Conservation (phyloP, 2,888 invertebrate genomes). For the Drosophila prolongata region DNA sequence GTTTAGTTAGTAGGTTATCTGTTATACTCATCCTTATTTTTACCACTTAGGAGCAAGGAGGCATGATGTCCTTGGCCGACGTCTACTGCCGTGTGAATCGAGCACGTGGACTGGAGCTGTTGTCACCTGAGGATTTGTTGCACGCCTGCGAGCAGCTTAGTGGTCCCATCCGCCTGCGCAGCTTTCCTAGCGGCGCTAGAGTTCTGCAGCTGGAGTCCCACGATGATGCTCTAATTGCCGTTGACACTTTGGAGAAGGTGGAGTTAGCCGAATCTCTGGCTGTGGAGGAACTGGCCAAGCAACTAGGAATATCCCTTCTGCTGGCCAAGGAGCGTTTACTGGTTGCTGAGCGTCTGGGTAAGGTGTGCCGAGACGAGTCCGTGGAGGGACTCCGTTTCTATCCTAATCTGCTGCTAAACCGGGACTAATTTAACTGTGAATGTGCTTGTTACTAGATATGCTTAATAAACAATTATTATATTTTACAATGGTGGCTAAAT, state of each 20-base stretch:
- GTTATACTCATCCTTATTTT: neutral
- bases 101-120: slow-evolving; percentile 96
- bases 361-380: slow-evolving; percentile 96
- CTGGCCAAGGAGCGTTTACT: slow-evolving; percentile 95
- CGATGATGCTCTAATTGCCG: slow-evolving; percentile 89
- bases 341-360: slow-evolving; percentile 93
- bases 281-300: slow-evolving; percentile 94
- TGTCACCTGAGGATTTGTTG: slow-evolving; percentile 98
- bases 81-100: slow-evolving; percentile 98
- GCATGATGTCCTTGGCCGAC: slow-evolving; percentile 98
- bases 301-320: slow-evolving; percentile 93
- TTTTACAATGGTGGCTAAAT: neutral
- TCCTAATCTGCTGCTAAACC: slow-evolving; percentile 91
- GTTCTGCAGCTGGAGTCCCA: slow-evolving; percentile 94
- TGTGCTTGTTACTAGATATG: slow-evolving; percentile 24
- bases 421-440: slow-evolving; percentile 24
- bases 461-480: slow-evolving; percentile 15
- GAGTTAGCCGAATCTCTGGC: slow-evolving; percentile 90
- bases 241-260: slow-evolving; percentile 87
- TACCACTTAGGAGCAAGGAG: slow-evolving; percentile 91
- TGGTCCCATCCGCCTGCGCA: slow-evolving; percentile 91
- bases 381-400: slow-evolving; percentile 97
- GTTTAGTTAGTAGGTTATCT: too few species aligned
- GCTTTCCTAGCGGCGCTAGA: slow-evolving; percentile 97
- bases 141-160: slow-evolving; percentile 91